A percentile compares a stretch with the other conserved stretches of the same genome.
These are phyloP conservation scores for Mantis religiosa DNA, from an alignment of 2,888 invertebrate species.

Conservation along the genomic window DNA sequence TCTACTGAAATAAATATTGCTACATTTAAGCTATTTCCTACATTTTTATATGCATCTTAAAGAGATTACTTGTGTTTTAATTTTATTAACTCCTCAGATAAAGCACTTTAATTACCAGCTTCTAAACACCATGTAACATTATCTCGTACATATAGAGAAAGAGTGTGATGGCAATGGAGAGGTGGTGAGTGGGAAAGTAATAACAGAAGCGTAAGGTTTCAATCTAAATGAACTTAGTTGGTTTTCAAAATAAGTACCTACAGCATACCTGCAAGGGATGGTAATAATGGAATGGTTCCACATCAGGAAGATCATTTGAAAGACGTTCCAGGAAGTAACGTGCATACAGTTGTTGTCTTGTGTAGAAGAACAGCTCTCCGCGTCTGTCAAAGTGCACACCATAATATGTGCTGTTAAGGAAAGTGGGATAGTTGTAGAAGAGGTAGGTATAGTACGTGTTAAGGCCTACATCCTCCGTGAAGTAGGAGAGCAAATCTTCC, in stretches of 20 bases:
- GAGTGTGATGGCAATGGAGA: no score
- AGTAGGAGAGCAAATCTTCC: slow-evolving; percentile 61
- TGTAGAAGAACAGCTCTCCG: slow-evolving; percentile 51
- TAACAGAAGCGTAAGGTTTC: neutral
- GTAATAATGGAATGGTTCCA: slow-evolving; percentile 54
- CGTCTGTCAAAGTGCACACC: slow-evolving; percentile 54
- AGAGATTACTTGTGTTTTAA: no score
- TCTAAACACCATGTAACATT: no score
- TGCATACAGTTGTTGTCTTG: slow-evolving; percentile 34
- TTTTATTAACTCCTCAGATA: no score
- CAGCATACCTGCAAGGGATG: slow-evolving; percentile 29
- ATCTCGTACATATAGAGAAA: no score
- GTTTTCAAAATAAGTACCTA: neutral
- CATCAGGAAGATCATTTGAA: slow-evolving; percentile 64
- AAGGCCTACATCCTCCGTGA: slow-evolving; percentile 66
- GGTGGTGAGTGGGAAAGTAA: no score
- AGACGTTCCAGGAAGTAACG: slow-evolving; percentile 70
- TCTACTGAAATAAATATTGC: no score
- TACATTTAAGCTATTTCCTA: no score
- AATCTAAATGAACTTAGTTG: no score
- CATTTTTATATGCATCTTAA: no score
- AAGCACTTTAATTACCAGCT: no score
- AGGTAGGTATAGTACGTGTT: slow-evolving; percentile 58
- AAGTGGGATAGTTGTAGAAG: slow-evolving; percentile 59
- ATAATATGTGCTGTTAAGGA: slow-evolving; percentile 55